Base-by-base conservation (phyloP, 2,888 invertebrate species). In the Ophion obscuratus region DNA sequence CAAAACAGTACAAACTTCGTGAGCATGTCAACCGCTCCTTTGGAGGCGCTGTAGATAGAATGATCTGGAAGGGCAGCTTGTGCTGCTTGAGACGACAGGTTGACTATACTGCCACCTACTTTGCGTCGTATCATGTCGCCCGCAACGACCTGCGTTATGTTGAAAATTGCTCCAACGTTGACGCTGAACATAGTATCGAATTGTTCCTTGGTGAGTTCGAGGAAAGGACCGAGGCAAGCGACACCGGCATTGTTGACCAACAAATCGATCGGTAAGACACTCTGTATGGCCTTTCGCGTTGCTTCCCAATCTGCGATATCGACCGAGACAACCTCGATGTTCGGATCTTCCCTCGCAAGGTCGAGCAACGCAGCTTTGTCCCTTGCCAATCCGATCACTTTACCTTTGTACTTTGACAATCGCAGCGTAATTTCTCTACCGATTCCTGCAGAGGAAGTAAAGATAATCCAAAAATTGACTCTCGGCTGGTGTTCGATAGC, bases 201-300 rank as follows among this genome's bases (percentile, higher is more conserved):
- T 87, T 96, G 96, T 79, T 96, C 95, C 82, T 96, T 95, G 2
- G 95, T 95, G 57, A 96, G 95, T 66, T 97, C 95, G 0, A 96
- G 94, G 90, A 99, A 97, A 0, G 97, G 96, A 88, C 96, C 96
- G 47, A 97, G 95, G 62, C 95, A 93, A 4, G 97, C 97, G 36
- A 97, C 94, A 1, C 96, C 99, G 2, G 99, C 99, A 95, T 98
- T 99, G 92, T 99, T 99, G 0, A 99, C 98, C 40, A 99, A 94
- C 7, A 97, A 95, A 94, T 99, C 97, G 88, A 98, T 95, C 0
- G 96, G 96, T 36, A 97, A 95, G 61, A 96, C 95, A 88, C 95
- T 94, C 76, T 94, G 87, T 0, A 97, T 91, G 0, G 95, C 95
- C 84, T 95, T 93, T 84, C 96, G 95, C 0, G 98, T 97, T 85